Evolutionary conservation across 2,888 invertebrate species (phyloP).

Genomic region (Caenorhabditis panamensis): DNA sequence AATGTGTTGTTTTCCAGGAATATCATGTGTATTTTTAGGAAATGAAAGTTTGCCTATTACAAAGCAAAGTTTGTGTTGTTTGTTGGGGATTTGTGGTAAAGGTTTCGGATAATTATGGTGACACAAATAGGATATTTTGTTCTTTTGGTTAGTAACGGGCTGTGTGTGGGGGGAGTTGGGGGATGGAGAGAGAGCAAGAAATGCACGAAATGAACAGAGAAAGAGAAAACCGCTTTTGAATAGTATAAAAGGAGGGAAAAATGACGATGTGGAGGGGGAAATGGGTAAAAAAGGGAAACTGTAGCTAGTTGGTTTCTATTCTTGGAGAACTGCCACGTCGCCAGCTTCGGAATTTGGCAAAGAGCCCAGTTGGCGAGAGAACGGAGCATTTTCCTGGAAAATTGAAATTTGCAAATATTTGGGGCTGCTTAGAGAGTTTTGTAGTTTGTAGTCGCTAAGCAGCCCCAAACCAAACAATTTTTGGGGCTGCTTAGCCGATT

Average conservation of each 20-base stretch:
- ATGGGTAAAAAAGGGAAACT: too few relatives aligned
- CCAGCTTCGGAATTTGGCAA: constrained; percentile 78
- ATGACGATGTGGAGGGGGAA: neutral
- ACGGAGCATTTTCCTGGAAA: constrained; percentile 75
- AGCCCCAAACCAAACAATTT: too few relatives aligned
- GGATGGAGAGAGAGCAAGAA: constrained; percentile 41
- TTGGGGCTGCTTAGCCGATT: too few relatives aligned
- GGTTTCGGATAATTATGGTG: neutral
- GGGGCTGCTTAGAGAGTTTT: neutral
- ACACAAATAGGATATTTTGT: neutral
- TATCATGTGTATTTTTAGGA: neutral
- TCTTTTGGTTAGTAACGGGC: constrained; percentile 8
- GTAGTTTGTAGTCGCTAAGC: too few relatives aligned
- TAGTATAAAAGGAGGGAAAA: neutral
- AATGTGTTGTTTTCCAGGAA: too few relatives aligned
- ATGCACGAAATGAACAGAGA: constrained; percentile 42
- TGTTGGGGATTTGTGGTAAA: neutral
- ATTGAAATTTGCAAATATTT: neutral
- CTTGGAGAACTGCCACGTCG: constrained; percentile 69
- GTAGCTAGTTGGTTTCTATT: constrained; percentile 54
- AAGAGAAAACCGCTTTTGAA: constrained; percentile 25
- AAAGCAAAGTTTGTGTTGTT: neutral
- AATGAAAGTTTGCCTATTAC: constrained; percentile 10
- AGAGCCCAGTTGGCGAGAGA: constrained; percentile 74
- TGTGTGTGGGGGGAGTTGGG: neutral